phyloP scores from a whole-genome alignment of 2,113 vertebrate genomes.

The Anguilla rostrata region DNA sequence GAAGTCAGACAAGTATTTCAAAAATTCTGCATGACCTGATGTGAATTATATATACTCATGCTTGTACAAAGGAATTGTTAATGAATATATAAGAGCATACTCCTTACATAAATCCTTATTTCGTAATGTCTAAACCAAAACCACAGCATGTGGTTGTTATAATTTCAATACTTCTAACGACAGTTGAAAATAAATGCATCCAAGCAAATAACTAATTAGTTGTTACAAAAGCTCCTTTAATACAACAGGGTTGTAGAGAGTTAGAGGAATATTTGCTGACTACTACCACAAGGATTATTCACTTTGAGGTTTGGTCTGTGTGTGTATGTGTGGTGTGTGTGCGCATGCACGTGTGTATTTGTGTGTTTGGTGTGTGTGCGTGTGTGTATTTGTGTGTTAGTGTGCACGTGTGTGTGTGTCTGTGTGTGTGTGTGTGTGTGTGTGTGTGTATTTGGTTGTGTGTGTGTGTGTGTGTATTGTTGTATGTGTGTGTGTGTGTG shows the following conservation, averaged over 20 bases:
- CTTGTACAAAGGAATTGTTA: not conserved
- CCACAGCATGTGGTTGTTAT: not conserved
- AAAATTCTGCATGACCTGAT: not conserved
- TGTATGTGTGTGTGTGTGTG: too few relatives aligned
- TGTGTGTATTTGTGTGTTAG: too few relatives aligned
- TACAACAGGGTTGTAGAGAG: too few relatives aligned
- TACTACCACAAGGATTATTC: too few relatives aligned
- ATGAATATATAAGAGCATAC: not conserved
- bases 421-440: not conserved
- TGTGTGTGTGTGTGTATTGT: not conserved
- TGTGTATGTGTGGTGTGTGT: too few relatives aligned
- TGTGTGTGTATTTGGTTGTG: too few relatives aligned
- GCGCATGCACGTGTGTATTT: too few relatives aligned
- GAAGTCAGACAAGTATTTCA: too few relatives aligned
- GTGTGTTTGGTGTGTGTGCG: too few relatives aligned
- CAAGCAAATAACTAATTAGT: not conserved
- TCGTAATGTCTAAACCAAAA: not conserved
- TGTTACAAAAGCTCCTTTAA: not conserved
- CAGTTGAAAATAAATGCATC: not conserved
- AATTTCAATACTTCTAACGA: not conserved
- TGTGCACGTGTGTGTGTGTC: too few relatives aligned
- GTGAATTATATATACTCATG: not conserved
- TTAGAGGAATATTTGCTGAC: too few relatives aligned
- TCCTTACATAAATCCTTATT: not conserved
- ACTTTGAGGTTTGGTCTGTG: too few relatives aligned